These are phyloP conservation scores for Kryptolebias marmoratus DNA, from an alignment of 2,113 vertebrate species.

Conservation along the genomic window DNA sequence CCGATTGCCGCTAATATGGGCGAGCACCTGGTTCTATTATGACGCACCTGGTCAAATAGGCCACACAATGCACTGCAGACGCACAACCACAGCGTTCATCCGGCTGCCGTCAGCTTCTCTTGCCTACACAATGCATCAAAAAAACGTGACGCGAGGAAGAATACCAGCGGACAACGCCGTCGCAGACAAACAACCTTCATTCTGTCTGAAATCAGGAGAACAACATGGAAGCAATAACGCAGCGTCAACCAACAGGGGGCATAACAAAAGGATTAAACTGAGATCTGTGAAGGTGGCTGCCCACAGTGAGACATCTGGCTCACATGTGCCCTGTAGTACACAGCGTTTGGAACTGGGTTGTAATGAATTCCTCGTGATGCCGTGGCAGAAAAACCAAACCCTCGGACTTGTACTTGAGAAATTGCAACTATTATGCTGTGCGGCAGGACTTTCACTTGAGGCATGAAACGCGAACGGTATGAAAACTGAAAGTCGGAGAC, in stretches of 20 bases:
- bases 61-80: conserved; percentile 27
- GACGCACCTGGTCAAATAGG: conserved; percentile 60
- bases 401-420: not conserved
- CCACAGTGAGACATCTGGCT: conserved; percentile 12
- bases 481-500: not conserved
- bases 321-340: not conserved
- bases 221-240: conserved; percentile 1
- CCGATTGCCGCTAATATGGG: conserved; percentile 24
- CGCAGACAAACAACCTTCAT: not conserved
- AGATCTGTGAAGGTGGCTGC: conserved; percentile 8
- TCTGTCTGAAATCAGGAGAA: not conserved
- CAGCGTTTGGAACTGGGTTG: not conserved
- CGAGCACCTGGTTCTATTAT: conserved; percentile 38
- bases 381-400: conserved; percentile 7
- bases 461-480: conserved; percentile 8
- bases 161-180: not conserved
- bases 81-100: conserved; percentile 17
- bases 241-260: conserved; percentile 27
- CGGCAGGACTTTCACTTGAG: conserved; percentile 14
- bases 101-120: conserved; percentile 1
- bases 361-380: conserved; percentile 34
- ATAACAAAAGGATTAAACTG: conserved; percentile 21
- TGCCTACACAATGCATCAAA: not conserved
- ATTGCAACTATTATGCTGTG: not conserved
- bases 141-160: not conserved